Evolutionary conservation across 2,113 vertebrate species (phyloP).

Genomic region (Urocynchramus pylzowi): DNA sequence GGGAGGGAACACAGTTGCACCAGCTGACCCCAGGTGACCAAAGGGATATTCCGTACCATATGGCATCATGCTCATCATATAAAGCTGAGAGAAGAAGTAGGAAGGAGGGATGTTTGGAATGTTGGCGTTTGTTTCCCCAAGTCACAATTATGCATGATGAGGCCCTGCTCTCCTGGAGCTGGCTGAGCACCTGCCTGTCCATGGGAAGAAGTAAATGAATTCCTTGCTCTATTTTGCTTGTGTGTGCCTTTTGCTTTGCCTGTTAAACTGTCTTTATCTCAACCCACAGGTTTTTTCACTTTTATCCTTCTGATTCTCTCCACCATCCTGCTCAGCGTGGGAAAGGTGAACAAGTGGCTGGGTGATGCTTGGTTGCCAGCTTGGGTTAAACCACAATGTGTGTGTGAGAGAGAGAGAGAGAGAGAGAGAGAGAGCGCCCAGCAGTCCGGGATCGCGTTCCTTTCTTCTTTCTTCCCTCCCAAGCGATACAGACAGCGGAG

Average conservation of each 20-base stretch:
- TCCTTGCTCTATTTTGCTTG: background rate
- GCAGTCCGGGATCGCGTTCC: background rate
- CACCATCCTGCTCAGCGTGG: background rate
- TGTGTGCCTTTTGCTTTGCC: background rate
- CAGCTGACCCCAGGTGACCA: background rate
- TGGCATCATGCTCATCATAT: background rate
- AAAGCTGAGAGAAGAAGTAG: background rate
- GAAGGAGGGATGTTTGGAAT: background rate
- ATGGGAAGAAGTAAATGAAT: background rate
- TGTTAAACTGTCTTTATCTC: background rate
- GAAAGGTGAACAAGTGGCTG: rapidly evolving
- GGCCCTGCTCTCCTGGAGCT: background rate
- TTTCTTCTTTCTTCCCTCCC: slow-evolving; percentile 56
- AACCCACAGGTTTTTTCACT: background rate
- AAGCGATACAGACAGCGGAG: slow-evolving; percentile 40
- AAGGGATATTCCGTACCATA: background rate
- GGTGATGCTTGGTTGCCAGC: background rate
- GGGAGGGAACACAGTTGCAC: rapidly evolving
- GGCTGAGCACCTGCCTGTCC: too few species aligned
- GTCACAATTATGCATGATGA: rapidly evolving
- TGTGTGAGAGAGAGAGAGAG: background rate
- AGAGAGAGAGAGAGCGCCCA: background rate
- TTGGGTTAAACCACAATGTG: background rate
- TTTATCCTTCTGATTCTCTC: background rate
- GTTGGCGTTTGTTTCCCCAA: background rate